Evolutionary conservation across 2,113 vertebrate species (phyloP).

Genomic region (Phylloscopus trochilus): DNA sequence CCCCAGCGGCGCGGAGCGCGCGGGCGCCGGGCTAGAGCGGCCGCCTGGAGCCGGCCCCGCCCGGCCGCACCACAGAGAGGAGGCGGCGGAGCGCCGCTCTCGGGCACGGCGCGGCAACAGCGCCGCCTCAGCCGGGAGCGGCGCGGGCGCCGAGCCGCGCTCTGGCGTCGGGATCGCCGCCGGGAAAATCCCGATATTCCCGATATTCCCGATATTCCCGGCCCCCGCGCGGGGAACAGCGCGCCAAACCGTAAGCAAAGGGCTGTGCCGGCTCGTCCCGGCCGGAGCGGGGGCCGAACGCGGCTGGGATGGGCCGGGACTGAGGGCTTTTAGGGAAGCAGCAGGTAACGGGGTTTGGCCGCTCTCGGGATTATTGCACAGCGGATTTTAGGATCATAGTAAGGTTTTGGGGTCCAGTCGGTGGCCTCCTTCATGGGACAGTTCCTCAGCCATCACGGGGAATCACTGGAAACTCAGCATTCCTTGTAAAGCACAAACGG

Average conservation of each 20-base stretch:
- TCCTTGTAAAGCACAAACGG: neutral
- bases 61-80: neutral
- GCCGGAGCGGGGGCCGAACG: too few relatives aligned
- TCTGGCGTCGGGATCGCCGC: too few relatives aligned
- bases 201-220: neutral
- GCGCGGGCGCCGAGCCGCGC: neutral
- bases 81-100: neutral
- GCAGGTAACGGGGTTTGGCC: too few relatives aligned
- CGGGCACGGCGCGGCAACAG: neutral
- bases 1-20: neutral
- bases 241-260: neutral
- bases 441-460: neutral
- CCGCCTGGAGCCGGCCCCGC: neutral
- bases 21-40: neutral
- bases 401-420: neutral
- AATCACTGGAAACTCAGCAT: neutral
- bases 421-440: rapidly evolving
- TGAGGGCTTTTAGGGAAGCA: neutral
- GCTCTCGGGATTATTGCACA: neutral
- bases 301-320: too few relatives aligned
- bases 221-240: neutral
- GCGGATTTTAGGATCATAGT: neutral
- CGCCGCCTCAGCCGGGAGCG: neutral
- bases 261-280: neutral
- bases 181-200: neutral